These are phyloP conservation scores for Manis crassicaudata DNA, from an alignment of 2,797 vertebrate species.

Conservation along the genomic window DNA sequence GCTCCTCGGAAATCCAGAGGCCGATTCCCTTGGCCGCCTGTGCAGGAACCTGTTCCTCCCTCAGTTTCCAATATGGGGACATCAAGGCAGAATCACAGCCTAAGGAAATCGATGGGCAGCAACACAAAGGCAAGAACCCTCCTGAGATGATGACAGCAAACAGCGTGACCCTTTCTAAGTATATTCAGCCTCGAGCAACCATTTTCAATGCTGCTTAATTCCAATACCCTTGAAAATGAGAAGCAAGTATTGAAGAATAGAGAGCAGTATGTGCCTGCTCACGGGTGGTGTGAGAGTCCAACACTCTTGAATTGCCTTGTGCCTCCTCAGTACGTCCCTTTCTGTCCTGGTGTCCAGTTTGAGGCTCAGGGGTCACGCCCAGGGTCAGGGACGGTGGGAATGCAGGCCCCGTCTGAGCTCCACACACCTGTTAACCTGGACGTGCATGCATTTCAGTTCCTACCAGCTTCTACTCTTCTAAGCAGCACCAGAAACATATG, in stretches of 20 bases:
- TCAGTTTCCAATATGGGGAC: background rate
- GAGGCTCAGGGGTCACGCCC: fast-evolving
- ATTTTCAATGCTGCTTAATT: background rate
- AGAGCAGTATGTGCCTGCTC: fast-evolving
- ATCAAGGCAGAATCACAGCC: background rate
- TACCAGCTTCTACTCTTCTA: fast-evolving
- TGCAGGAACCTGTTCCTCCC: fast-evolving
- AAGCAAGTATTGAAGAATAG: fast-evolving
- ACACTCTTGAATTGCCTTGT: fast-evolving
- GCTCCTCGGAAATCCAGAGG: background rate
- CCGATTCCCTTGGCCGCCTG: fast-evolving
- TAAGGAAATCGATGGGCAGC: fast-evolving
- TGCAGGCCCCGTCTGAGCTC: no score
- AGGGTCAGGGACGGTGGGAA: no score
- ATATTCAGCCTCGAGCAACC: fast-evolving
- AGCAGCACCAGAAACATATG: background rate
- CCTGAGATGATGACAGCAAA: no score
- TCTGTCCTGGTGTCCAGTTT: fast-evolving
- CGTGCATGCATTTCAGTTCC: no score
- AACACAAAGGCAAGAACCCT: background rate
- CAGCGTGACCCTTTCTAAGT: background rate
- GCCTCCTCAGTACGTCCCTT: fast-evolving
- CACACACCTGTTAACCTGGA: no score
- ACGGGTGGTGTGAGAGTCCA: fast-evolving
- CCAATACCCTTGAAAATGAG: background rate